phyloP scores from a whole-genome alignment of 2,797 vertebrate genomes.

The Bucorvus abyssinicus region DNA sequence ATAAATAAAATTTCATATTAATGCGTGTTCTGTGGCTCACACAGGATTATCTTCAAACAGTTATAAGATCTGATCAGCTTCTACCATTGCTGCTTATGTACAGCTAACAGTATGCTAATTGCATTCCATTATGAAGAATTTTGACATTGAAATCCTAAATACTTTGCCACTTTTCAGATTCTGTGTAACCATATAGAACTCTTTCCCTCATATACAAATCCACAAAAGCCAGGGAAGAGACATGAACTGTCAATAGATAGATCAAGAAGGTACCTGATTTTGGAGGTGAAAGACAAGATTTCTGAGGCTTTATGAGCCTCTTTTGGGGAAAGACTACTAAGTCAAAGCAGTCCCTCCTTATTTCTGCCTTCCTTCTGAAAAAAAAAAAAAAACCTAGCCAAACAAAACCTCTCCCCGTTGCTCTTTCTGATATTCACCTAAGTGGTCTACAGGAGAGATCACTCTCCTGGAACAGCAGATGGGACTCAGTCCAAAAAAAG shows the following conservation, averaged over 20 bases:
- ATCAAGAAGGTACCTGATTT: not conserved
- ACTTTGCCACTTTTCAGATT: not conserved
- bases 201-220: not conserved
- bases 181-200: not conserved
- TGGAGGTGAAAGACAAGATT: not conserved
- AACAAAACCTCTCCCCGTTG: not conserved
- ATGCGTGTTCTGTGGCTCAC: not conserved
- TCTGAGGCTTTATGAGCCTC: not conserved
- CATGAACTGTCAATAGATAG: not conserved
- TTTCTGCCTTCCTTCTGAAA: not conserved
- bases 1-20: not conserved
- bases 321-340: not conserved
- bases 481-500: not conserved
- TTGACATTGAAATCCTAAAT: not conserved
- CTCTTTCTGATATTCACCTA: not conserved
- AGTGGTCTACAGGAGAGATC: not conserved
- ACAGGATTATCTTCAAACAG: not conserved
- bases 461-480: not conserved
- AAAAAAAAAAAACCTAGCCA: not conserved
- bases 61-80: not conserved
- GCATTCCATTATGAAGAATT: not conserved
- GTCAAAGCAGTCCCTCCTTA: not conserved
- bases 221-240: not conserved
- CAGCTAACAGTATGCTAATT: not conserved
- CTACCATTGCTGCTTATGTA: not conserved